Conservation (phyloP, 2,797 vertebrate genomes). For the Phrynocephalus forsythii region DNA sequence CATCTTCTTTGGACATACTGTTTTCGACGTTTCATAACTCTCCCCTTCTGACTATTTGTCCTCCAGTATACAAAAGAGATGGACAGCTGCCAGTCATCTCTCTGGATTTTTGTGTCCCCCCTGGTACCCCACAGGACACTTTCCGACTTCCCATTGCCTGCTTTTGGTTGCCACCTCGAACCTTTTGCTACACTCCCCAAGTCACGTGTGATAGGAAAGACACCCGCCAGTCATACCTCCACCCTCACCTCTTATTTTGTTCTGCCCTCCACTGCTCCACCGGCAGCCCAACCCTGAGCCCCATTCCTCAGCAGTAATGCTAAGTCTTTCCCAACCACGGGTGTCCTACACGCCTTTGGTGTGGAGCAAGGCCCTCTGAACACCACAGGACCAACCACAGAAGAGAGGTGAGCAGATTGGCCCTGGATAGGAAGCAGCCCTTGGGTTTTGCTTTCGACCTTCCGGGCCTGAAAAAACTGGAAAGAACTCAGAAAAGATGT, state of each 20-base stretch:
- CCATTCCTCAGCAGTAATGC: neutral
- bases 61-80: neutral
- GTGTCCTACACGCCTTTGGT: no score
- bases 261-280: no score
- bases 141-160: no score
- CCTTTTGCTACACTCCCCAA: neutral
- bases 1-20: no score
- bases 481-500: neutral
- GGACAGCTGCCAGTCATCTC: neutral
- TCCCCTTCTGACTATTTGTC: neutral
- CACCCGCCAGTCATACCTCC: neutral
- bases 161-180: no score
- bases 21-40: no score
- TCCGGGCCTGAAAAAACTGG: no score
- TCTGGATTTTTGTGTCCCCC: slow-evolving; percentile 4
- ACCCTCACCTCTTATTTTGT: neutral
- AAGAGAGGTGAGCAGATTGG: no score
- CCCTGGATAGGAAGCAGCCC: neutral
- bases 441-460: neutral
- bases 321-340: neutral
- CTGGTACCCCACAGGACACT: neutral
- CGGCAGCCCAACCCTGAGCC: neutral
- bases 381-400: no score
- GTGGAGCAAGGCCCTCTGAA: no score
- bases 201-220: neutral